Conservation (phyloP, 1,140 invertebrate genomes). For the Zaprionus ghesquierei region DNA sequence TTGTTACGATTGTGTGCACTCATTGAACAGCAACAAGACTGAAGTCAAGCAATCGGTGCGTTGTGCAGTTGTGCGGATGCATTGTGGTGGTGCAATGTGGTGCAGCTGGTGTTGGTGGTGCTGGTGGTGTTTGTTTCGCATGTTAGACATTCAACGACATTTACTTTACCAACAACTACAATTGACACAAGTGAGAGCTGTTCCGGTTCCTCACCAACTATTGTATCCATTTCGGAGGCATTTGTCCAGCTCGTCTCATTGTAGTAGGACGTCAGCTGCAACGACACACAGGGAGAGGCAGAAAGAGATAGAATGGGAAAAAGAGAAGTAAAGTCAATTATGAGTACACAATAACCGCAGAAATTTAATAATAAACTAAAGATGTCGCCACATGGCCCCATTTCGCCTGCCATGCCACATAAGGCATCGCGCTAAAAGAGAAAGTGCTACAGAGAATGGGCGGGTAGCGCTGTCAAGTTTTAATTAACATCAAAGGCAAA, state of each 20-base stretch:
- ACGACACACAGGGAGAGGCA: not conserved
- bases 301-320: not conserved
- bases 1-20: slow-evolving; percentile 25
- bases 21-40: slow-evolving; percentile 49
- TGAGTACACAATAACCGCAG: not conserved
- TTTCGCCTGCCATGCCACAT: slow-evolving; percentile 17
- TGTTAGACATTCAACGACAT: slow-evolving; percentile 81
- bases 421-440: not conserved
- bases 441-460: not conserved
- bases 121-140: slow-evolving; percentile 24
- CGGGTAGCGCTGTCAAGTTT: slow-evolving; percentile 16
- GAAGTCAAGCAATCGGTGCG: slow-evolving; percentile 17
- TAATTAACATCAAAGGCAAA: slow-evolving; percentile 50
- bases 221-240: slow-evolving; percentile 83
- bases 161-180: slow-evolving; percentile 88
- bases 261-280: slow-evolving; percentile 79
- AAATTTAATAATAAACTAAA: not conserved
- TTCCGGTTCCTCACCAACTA: slow-evolving; percentile 87
- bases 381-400: not conserved
- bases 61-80: slow-evolving; percentile 14
- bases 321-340: not conserved
- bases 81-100: slow-evolving; percentile 5
- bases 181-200: slow-evolving; percentile 88
- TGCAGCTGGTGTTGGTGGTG: not conserved
- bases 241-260: slow-evolving; percentile 82